A percentile compares a stretch with the other conserved stretches of the same genome.
Conservation (phyloP, 2,113 vertebrate genomes). For the Coptodon bakossiorum region DNA sequence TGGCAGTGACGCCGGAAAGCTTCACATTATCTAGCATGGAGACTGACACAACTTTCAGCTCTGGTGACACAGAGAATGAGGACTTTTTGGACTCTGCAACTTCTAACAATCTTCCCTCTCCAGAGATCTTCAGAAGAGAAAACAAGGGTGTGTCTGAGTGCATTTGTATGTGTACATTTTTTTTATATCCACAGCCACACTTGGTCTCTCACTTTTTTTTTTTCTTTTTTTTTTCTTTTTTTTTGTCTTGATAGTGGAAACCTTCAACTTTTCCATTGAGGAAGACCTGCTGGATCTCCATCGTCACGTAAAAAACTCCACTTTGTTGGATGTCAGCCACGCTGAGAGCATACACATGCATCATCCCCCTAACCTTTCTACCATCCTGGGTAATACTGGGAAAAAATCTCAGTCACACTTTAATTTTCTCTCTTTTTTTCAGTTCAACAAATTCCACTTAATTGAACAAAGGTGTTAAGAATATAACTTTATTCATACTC, state of each 20-base stretch:
- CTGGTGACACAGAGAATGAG: background rate
- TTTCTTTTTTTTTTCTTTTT: background rate
- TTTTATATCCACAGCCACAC: background rate
- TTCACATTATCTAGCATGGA: background rate
- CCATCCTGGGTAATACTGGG: constrained; percentile 72
- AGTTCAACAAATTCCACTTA: background rate
- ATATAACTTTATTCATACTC: background rate
- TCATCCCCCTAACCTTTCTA: constrained; percentile 75
- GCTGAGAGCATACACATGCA: constrained; percentile 72
- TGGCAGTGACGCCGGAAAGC: background rate
- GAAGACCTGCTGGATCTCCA: constrained; percentile 1
- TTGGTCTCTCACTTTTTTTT: background rate
- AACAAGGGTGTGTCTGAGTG: constrained; percentile 62
- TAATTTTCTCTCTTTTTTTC: background rate
- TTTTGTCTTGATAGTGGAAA: background rate
- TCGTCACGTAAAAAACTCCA: constrained; percentile 77
- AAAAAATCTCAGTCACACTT: rapidly evolving
- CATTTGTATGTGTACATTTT: background rate
- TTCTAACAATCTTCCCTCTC: constrained; percentile 65
- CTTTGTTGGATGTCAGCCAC: constrained; percentile 79
- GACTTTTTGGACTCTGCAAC: background rate
- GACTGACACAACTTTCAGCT: background rate
- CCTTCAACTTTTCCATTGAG: background rate
- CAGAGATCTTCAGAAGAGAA: constrained; percentile 77
- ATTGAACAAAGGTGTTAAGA: background rate